Base-by-base conservation (phyloP, 2,888 invertebrate genomes). In the Andrena haemorrhoa region DNA sequence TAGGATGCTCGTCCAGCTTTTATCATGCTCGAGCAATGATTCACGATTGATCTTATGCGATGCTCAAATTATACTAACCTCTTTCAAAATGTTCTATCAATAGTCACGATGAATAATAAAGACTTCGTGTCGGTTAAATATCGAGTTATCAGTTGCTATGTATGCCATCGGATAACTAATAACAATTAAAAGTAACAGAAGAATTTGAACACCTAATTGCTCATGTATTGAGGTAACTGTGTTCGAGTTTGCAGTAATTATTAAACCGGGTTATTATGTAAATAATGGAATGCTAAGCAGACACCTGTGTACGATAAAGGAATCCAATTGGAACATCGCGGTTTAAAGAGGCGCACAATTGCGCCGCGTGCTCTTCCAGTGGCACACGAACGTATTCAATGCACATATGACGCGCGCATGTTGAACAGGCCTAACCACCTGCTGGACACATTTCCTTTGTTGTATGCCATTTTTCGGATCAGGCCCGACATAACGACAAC, bases 381-480 rank as follows among this genome's bases (percentile, higher is more conserved):
- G 68, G 41, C 51, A 31, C 65, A 47, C 60, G 58, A 41, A 56
- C 41, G 60, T 72, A 66, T 68, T 81, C 80, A 61, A 68, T 61
- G 35, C 61, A 53, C 82, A 75, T 68, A 75, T 82, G 82, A 82
- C 65, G 82, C 70, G 63, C 82, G 61, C 66, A 71, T 66, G 82
- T 71, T 66, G 61, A 82, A 75, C 82, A 75, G 70, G 75, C 66
- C 70, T 66, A 75, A 75, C 82, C 82, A 82, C 71, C 75, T 82
- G 82, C 70, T 63, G 16, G 53, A 71, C 82, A 66, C 64, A 71
- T 60, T 82, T 41, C 56, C 82, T 82, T 82, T 82, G 75, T 82
- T 75, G 66, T 61, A 8, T 23, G n/a, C 49, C 10, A 75, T 71
- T 82, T 82, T 82, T 82, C 70, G 65, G 66, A 31, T 31, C 58